Base-by-base conservation (phyloP, 2,888 invertebrate species). In the Quadriops clusia region DNA sequence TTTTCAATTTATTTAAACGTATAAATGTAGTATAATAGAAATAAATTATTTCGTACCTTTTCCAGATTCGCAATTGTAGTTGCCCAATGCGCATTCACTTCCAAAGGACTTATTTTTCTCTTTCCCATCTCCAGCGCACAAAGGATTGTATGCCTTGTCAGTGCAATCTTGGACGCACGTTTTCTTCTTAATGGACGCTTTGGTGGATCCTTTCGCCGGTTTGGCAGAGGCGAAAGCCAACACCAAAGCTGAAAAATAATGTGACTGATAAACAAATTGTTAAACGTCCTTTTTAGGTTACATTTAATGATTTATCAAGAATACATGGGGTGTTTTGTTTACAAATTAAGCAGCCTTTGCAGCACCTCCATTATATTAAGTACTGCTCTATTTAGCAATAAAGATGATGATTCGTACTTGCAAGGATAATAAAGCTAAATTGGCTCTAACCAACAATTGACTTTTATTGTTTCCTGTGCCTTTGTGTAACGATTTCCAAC, bases 61-160 rank as follows among this genome's bases (percentile, higher is more conserved):
- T 45, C 69, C 68, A 45, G 70, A 63, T 47, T 77, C 75, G 56
- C 77, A 77, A 46, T 77, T 77, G 53, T 72, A 67, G 44, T 72
- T 70, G 37, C 69, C 65, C 56, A 77, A 56, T 24, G 70, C 73
- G 49, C 77, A 77, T 38, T 67, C 67, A 48, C 60, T 73, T 38
- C 72, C 74, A 41, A 77, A 77, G 2, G 74, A 72, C 49, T 56
- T 68, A 54, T 50, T 70, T 18, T 58, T 61, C 34, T 70, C 64
- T 40, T 60, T 67, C 1, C 67, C 65, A 5, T 65, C 64, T 36
- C 73, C 72, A 2, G 67, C 77, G 51, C 77, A 77, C 35, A 77
- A 52, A 5, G 76, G 75, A 7, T 70, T 69, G 41, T 69, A 66
- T n/a, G n/a, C n/a, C 14, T 57, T 58, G 4, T 52, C 56, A 15